Evolutionary conservation across 2,797 vertebrate species (phyloP).

Genomic region (Acrocephalus scirpaceus): DNA sequence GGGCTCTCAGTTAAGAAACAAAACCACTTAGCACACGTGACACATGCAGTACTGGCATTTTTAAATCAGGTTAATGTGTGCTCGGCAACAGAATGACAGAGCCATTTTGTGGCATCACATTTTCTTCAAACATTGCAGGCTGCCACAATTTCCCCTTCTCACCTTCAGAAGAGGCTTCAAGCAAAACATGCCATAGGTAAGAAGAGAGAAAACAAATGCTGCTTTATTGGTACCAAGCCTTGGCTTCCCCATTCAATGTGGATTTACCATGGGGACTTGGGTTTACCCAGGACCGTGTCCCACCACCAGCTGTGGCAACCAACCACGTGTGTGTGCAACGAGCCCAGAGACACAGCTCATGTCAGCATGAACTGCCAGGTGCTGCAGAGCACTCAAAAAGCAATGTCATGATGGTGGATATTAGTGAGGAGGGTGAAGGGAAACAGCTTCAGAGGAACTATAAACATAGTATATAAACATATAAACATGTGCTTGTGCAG

Average conservation of each 20-base stretch:
- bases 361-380: background rate
- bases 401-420: rapidly evolving
- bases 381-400: background rate
- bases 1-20: background rate
- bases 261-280: background rate
- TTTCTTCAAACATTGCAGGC: background rate
- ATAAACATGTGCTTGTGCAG: background rate
- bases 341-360: background rate
- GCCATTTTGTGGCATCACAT: background rate
- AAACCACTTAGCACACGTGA: background rate
- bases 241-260: background rate
- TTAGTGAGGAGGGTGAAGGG: background rate
- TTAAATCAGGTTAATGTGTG: background rate
- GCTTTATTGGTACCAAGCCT: background rate
- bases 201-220: background rate
- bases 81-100: background rate
- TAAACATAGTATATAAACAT: too few species aligned
- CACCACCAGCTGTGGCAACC: background rate
- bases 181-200: background rate
- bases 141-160: background rate
- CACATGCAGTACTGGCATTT: background rate
- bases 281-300: background rate
- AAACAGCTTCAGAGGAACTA: background rate
- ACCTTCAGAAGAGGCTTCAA: background rate
- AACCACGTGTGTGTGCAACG: rapidly evolving